Percentiles rank a stretch among this genome's conserved stretches.
Evolutionary conservation across 2,113 vertebrate genomes (phyloP).

Genomic region (Leucoraja erinaceus): DNA sequence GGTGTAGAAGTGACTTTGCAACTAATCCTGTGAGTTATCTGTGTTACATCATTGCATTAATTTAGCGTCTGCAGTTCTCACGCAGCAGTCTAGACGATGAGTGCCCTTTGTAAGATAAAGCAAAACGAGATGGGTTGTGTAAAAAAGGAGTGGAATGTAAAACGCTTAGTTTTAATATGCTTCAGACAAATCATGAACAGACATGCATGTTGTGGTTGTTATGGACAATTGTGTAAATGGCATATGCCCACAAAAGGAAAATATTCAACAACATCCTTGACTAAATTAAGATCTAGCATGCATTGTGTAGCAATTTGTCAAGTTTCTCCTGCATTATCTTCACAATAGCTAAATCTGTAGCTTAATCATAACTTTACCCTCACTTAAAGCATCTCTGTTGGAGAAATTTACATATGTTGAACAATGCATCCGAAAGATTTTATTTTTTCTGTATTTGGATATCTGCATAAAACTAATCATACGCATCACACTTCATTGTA

Average conservation of each 20-base stretch:
- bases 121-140: not conserved
- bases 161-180: not conserved
- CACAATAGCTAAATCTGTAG: not conserved
- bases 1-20: not conserved
- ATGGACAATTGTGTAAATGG: not conserved
- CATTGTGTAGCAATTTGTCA: not conserved
- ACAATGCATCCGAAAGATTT: not conserved
- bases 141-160: not conserved
- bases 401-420: too few species aligned
- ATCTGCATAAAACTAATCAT: not conserved
- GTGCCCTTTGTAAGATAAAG: not conserved
- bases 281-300: not conserved
- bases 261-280: not conserved
- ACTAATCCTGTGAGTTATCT: not conserved
- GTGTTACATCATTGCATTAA: not conserved
- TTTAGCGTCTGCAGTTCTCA: not conserved
- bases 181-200: not conserved
- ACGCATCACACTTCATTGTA: not conserved
- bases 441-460: not conserved
- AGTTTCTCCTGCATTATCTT: not conserved
- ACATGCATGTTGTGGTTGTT: not conserved
- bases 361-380: not conserved
- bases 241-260: not conserved
- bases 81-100: not conserved
- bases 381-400: not conserved